Evolutionary conservation across 2,888 invertebrate genomes (phyloP).

Genomic region (Timema podura): DNA sequence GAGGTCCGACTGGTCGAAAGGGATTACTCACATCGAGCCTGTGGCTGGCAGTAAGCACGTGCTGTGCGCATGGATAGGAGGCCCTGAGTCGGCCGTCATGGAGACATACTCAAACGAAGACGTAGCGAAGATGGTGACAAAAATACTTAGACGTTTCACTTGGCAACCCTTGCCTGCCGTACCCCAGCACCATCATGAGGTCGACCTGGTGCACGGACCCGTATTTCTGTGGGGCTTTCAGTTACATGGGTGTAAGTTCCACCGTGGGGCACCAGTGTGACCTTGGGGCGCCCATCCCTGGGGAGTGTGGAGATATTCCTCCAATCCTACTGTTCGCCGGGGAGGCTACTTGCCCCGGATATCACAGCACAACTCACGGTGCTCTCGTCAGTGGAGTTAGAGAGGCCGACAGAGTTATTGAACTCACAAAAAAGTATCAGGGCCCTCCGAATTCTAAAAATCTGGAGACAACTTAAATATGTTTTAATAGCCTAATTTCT

Average conservation of each 20-base stretch:
- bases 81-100: slow-evolving; percentile 66
- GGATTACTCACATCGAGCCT: slow-evolving; percentile 65
- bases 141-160: slow-evolving; percentile 64
- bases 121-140: slow-evolving; percentile 61
- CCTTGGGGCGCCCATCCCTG: slow-evolving; percentile 45
- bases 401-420: slow-evolving; percentile 71
- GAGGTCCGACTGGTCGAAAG: slow-evolving; percentile 66
- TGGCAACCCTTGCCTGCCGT: slow-evolving; percentile 66
- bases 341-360: slow-evolving; percentile 73
- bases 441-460: neutral
- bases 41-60: slow-evolving; percentile 69
- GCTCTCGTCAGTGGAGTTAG: slow-evolving; percentile 74
- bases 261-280: slow-evolving; percentile 67
- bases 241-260: slow-evolving; percentile 65
- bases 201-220: slow-evolving; percentile 73
- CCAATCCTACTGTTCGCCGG: slow-evolving; percentile 77
- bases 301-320: slow-evolving; percentile 55
- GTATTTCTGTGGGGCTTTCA: slow-evolving; percentile 69
- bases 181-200: slow-evolving; percentile 63
- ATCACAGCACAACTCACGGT: slow-evolving; percentile 75
- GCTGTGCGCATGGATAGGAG: slow-evolving; percentile 66
- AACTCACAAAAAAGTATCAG: slow-evolving; percentile 44
- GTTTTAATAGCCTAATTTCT: too few relatives aligned
- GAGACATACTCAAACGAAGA: slow-evolving; percentile 65
- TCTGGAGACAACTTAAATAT: too few relatives aligned